Evolutionary conservation across 2,888 invertebrate genomes (phyloP), one percentile per base, ranked within the genome.

Genomic region (Gandaritis pyraliata): DNA sequence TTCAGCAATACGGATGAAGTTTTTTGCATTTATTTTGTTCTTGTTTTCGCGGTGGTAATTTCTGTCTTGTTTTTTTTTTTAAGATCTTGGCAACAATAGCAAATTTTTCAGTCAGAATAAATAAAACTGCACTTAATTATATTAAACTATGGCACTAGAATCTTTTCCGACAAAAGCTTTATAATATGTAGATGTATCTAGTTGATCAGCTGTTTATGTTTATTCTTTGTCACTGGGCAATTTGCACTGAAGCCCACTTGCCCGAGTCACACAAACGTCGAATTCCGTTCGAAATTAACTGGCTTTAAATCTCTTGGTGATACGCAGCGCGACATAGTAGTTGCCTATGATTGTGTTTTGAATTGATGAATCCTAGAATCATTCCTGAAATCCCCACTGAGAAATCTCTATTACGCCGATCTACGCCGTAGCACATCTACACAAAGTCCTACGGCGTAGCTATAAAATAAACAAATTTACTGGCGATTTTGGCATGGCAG

Each of bases 251-350:
- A 58, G 33, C 58, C 58, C 54, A 50, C 50, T 51, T 54, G 54
- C 38, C 41, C 53, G 38, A 48, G 62, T 63, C 58, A 62, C 58
- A 50, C 54, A 51, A 8, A 33, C 36, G 39, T 18, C 16, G 45
- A 50, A 30, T 63, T 60, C 48, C 43, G 38, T 38, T 30, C 30
- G 18, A 56, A 63, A 58, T 63, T 55, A 56, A 59, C 54, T 51
- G 47, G 51, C 41, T 58, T 55, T 54, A 54, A 63, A 58, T 63
- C 63, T 56, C 56, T 64, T 45, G 56, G 46, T 33, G 48, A 59
- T 63, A 49, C 45, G 38, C 30, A 50, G n/a, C n/a, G n/a, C n/a
- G n/a, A n/a, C n/a, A n/a, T n/a, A n/a, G 46, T 15, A 47, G 15
- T 45, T 13, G 39, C 7, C 49, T 54, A 46, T 55, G 39, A 55